Evolutionary conservation across 2,888 invertebrate genomes (phyloP).

Genomic region (Metopia argyrocephala): DNA sequence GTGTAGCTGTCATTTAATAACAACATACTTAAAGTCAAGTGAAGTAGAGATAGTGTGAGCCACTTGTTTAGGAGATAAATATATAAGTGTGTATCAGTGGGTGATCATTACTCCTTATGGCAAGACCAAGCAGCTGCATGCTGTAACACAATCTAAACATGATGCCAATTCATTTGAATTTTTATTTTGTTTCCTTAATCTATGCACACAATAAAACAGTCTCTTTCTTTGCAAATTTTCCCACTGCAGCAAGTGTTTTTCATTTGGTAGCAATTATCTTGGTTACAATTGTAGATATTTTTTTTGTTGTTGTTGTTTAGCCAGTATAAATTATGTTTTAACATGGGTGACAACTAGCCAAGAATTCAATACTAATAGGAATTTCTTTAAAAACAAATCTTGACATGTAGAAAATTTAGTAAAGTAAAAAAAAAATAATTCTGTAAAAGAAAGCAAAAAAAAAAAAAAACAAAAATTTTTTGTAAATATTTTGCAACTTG

Average conservation of each 20-base stretch:
- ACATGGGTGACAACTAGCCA: constrained; percentile 34
- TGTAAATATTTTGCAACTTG: no score
- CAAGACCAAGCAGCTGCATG: constrained; percentile 57
- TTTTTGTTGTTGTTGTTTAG: neutral
- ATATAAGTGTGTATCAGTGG: constrained; percentile 49
- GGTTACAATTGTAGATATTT: neutral
- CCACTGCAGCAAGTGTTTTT: constrained; percentile 39
- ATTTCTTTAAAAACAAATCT: neutral
- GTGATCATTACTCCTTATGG: constrained; percentile 61
- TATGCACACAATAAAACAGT: no score
- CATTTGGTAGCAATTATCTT: neutral
- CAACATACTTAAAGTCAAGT: constrained; percentile 36
- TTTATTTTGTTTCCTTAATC: neutral
- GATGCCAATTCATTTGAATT: constrained; percentile 60
- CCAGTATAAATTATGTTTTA: constrained; percentile 37
- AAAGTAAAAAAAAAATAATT: no score
- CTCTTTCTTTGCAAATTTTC: neutral
- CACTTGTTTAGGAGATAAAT: constrained; percentile 12
- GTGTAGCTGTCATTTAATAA: no score
- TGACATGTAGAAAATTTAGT: no score
- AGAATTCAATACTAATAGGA: constrained; percentile 29
- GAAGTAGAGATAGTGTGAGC: constrained; percentile 29
- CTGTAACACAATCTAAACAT: constrained; percentile 57
- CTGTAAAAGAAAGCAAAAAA: no score
- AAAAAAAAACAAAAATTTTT: no score